Base-by-base conservation (phyloP, 2,797 vertebrate genomes). In the Chaenodraco wilsoni region DNA sequence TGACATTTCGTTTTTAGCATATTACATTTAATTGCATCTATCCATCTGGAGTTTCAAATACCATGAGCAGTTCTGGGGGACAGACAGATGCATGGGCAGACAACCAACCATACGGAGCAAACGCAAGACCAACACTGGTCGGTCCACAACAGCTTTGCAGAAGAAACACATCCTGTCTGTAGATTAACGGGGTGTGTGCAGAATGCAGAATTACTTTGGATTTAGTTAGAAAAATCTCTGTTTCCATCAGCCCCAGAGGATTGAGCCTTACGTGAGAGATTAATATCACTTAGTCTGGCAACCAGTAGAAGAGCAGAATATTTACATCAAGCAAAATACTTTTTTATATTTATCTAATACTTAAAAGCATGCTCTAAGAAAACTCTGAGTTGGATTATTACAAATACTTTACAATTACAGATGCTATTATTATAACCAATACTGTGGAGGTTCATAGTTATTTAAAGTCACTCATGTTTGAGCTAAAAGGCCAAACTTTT, bases 1-100 rank as follows among this genome's bases (percentile, higher is more conserved):
- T 88, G 88, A 79, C 87, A 87, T 90, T 91, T 87, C 31, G 70
- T 79, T 84, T 79, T 75, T 73, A 75, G 74, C 65, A 67, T 82
- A 80, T 88, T 81, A 88, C 76, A 67, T 79, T 74, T 89, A 85
- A 89, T 87, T 88, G 86, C 78, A 70, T 74, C 79, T 81, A 87
- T 89, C 88, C 88, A 89, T 89, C 86, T 84, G 89, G 78, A 84
- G 64, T 72, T 81, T 83, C 59, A 81, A 78, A 84, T 84, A 84
- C 59, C 79, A 84, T 64, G 72, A 79, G 83, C 70, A 48, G 58
- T 72, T 43, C 69, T 46, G 3, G 43, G 72, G 69, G 55, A 79
- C 52, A 65, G 82, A 78, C 83, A 71, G 76, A 86, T 78, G 83
- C 72, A 84, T 13, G 62, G n/a, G 69, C 50, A 63, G 79, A 83